phyloP scores from a whole-genome alignment of 2,113 vertebrate species.

The Sula dactylatra region DNA sequence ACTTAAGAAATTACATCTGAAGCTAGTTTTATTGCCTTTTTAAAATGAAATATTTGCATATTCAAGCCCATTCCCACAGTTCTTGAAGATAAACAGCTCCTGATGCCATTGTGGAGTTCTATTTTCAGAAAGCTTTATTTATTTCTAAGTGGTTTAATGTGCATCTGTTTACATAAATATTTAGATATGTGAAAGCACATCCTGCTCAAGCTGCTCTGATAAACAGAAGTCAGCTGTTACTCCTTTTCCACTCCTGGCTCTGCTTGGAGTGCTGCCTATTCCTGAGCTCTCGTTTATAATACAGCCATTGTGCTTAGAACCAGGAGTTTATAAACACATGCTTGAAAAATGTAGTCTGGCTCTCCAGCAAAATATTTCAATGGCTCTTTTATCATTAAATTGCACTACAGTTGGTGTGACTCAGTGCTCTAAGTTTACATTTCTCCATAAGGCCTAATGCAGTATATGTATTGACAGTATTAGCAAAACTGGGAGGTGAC shows the following conservation, averaged over 20 bases:
- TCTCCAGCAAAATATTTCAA: slow-evolving; percentile 53
- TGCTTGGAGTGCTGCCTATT: slow-evolving; percentile 8
- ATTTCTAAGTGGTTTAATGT: slow-evolving; percentile 62
- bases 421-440: background rate
- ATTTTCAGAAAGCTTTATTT: slow-evolving; percentile 66
- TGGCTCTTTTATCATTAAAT: slow-evolving; percentile 31
- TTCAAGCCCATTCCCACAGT: slow-evolving; percentile 43
- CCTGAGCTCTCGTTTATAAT: slow-evolving; percentile 18
- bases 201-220: slow-evolving; percentile 46
- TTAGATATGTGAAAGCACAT: slow-evolving; percentile 59
- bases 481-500: background rate
- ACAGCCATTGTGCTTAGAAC: slow-evolving; percentile 50
- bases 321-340: slow-evolving; percentile 59
- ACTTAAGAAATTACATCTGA: slow-evolving; percentile 28
- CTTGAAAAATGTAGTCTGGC: slow-evolving; percentile 22
- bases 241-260: slow-evolving; percentile 30
- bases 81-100: slow-evolving; percentile 57
- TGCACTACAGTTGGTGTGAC: background rate
- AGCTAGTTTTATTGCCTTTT: background rate
- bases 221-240: slow-evolving; percentile 62
- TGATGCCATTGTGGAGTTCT: slow-evolving; percentile 59
- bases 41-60: slow-evolving; percentile 49
- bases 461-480: background rate
- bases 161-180: slow-evolving; percentile 69
- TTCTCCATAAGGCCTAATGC: background rate